A percentile compares a stretch with the other conserved stretches of the same genome.
Conservation (phyloP, 2,888 invertebrate genomes). For the Dryobotodes eremita region DNA sequence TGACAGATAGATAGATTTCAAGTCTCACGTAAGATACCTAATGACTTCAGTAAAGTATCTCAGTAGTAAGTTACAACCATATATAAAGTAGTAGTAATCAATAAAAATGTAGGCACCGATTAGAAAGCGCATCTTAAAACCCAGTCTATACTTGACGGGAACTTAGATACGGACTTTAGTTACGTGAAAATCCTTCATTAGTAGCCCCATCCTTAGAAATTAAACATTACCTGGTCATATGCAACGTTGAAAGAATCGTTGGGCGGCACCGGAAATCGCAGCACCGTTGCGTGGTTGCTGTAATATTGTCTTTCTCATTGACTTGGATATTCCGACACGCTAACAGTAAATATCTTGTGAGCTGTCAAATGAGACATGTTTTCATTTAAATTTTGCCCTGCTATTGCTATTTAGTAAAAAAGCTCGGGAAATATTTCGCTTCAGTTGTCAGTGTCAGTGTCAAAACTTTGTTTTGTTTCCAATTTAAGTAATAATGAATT, state of each 20-base stretch:
- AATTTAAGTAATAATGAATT: background rate
- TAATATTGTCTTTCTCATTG: background rate
- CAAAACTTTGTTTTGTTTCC: background rate
- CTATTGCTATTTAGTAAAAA: background rate
- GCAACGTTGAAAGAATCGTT: background rate
- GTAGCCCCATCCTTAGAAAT: too few species aligned
- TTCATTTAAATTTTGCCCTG: background rate
- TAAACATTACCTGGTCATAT: background rate
- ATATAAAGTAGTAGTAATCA: background rate
- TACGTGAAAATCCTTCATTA: background rate
- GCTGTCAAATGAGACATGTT: constrained; percentile 1
- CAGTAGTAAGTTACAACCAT: background rate
- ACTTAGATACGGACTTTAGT: too few species aligned
- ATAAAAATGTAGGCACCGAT: background rate
- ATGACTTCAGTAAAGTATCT: background rate
- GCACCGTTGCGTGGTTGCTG: background rate
- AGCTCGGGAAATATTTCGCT: background rate
- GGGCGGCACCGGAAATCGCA: background rate
- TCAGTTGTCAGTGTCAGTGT: background rate
- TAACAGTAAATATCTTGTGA: background rate
- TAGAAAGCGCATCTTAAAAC: background rate
- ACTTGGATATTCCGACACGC: background rate
- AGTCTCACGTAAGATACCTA: background rate
- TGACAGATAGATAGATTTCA: background rate
- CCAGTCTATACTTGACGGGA: background rate